Evolutionary conservation across 2,797 vertebrate genomes (phyloP).

Genomic region (Cirrhinus mrigala): DNA sequence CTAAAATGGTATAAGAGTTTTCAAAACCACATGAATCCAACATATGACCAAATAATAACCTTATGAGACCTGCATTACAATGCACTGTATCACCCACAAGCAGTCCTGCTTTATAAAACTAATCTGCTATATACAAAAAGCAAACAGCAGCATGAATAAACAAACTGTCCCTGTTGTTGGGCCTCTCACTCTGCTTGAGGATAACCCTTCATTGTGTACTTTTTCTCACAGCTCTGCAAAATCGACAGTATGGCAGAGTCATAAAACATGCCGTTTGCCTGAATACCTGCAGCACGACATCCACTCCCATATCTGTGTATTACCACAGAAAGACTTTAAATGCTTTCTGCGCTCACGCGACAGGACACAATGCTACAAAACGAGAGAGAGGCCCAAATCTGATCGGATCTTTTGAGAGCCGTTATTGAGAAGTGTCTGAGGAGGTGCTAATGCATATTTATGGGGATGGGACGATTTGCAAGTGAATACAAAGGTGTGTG

Average conservation of each 20-base stretch:
- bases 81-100: background rate
- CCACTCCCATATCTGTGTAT: slow-evolving; percentile 41
- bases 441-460: slow-evolving; percentile 86
- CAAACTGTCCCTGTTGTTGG: background rate
- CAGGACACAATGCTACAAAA: slow-evolving; percentile 56
- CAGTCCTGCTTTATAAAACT: background rate
- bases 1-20: background rate
- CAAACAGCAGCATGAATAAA: background rate
- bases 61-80: too few relatives aligned
- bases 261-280: slow-evolving; percentile 4
- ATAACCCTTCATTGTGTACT: slow-evolving; percentile 15
- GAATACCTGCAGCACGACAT: slow-evolving; percentile 17
- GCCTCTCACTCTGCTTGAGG: background rate
- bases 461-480: slow-evolving; percentile 84
- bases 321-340: slow-evolving; percentile 51
- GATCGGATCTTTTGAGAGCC: slow-evolving; percentile 73
- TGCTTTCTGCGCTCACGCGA: slow-evolving; percentile 58
- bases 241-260: slow-evolving; percentile 5
- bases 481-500: slow-evolving; percentile 85
- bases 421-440: slow-evolving; percentile 79
- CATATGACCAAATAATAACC: background rate
- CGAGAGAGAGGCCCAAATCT: slow-evolving; percentile 65
- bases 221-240: background rate
- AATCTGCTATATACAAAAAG: background rate
- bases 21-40: background rate